Percentiles rank a stretch among this genome's conserved stretches.
Conservation (phyloP, 2,797 vertebrate genomes). For the Brachyrhaphis roseni region DNA sequence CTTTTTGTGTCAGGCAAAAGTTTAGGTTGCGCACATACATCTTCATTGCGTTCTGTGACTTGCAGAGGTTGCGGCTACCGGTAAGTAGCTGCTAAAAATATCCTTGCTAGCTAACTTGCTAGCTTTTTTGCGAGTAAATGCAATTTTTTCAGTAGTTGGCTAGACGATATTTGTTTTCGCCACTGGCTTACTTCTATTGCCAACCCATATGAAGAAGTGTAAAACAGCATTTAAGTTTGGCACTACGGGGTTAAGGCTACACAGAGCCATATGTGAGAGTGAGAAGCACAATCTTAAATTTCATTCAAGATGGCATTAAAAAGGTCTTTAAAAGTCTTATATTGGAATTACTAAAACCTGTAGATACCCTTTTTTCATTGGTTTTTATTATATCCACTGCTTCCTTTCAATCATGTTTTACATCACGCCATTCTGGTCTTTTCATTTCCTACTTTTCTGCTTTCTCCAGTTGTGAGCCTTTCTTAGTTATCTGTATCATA, state of each 20-base stretch:
- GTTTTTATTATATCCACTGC: not conserved
- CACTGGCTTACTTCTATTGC: no score
- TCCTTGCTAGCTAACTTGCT: no score
- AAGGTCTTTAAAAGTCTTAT: not conserved
- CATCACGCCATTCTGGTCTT: constrained; percentile 18
- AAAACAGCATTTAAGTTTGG: not conserved
- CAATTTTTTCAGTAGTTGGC: no score
- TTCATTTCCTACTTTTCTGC: constrained; percentile 23
- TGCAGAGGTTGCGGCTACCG: no score
- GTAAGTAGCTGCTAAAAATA: no score
- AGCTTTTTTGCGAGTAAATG: no score
- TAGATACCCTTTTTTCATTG: not conserved
- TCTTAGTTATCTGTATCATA: constrained; percentile 10
- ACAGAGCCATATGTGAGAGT: not conserved
- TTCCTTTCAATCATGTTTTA: constrained; percentile 13
- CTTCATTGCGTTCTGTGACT: no score
- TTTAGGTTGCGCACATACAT: no score
- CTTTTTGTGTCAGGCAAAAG: no score
- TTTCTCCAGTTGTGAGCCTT: constrained; percentile 29
- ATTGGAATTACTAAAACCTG: not conserved
- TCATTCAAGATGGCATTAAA: not conserved
- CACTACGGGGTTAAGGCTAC: not conserved
- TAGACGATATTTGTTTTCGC: no score
- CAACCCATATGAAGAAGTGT: not conserved
- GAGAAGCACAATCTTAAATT: not conserved